These are phyloP conservation scores for Gonatopus flavifemur DNA, from an alignment of 1,140 invertebrate genomes.

Conservation along the genomic window DNA sequence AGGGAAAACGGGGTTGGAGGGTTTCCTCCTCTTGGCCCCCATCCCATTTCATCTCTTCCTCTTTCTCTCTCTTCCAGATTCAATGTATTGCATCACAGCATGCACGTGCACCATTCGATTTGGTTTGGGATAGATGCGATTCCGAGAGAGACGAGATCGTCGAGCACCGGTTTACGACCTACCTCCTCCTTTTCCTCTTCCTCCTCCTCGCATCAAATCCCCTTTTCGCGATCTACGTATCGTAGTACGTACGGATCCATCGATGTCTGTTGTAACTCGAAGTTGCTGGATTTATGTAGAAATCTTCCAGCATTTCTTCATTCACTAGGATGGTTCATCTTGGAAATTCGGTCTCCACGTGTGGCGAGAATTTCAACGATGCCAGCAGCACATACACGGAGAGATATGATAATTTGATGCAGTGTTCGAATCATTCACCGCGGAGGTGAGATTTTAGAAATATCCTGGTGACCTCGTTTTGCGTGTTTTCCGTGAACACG, in stretches of 20 bases:
- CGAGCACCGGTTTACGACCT: constrained; percentile 18
- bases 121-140: constrained; percentile 33
- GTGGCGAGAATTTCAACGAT: too few relatives aligned
- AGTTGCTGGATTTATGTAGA: too few relatives aligned
- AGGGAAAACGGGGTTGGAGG: constrained; percentile 51
- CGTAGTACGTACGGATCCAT: too few relatives aligned
- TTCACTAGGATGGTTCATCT: too few relatives aligned
- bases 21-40: constrained; percentile 17
- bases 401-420: too few relatives aligned
- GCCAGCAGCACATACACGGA: too few relatives aligned
- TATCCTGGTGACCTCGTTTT: constrained; percentile 50
- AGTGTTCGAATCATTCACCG: too few relatives aligned
- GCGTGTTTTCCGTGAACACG: constrained; percentile 36
- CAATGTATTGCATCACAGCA: constrained; percentile 36
- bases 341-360: too few relatives aligned
- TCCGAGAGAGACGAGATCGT: constrained; percentile 24
- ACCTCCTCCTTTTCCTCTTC: constrained; percentile 10
- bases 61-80: constrained; percentile 15
- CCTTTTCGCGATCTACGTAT: constrained; percentile 10
- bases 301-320: too few relatives aligned
- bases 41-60: constrained; percentile 4
- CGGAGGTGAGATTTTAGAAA: constrained; percentile 47
- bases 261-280: too few relatives aligned
- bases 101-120: constrained; percentile 36
- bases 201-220: neutral